Percentiles rank a stretch among this genome's conserved stretches.
These are phyloP conservation scores for Melanotaenia boesemani DNA, from an alignment of 2,797 vertebrate species.

Conservation along the genomic window DNA sequence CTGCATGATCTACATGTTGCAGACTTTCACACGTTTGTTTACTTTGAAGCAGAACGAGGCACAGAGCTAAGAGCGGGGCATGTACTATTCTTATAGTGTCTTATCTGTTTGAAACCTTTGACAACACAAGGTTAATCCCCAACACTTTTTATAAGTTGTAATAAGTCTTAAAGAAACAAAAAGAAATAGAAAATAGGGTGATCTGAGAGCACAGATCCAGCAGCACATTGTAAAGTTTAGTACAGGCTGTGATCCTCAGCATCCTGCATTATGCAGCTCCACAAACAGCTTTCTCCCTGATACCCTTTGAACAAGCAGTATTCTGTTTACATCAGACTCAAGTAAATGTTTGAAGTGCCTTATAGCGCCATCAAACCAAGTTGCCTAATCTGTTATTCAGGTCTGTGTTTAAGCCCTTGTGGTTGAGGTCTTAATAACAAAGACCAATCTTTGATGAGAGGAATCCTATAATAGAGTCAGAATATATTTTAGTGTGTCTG, in stretches of 20 bases:
- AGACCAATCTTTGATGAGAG: slow-evolving; percentile 59
- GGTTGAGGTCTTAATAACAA: slow-evolving; percentile 53
- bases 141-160: slow-evolving; percentile 19
- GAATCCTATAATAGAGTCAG: slow-evolving; percentile 52
- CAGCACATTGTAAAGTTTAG: no score
- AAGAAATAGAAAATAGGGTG: slow-evolving; percentile 27
- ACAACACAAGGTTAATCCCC: slow-evolving; percentile 15
- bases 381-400: slow-evolving; percentile 45
- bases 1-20: no score
- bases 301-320: slow-evolving; percentile 50
- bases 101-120: slow-evolving; percentile 17
- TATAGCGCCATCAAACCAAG: slow-evolving; percentile 30
- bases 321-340: slow-evolving; percentile 55
- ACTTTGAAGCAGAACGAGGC: slow-evolving; percentile 6
- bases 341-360: slow-evolving; percentile 56
- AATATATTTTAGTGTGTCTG: slow-evolving; percentile 54
- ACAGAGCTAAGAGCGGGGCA: slow-evolving; percentile 3
- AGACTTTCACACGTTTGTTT: not conserved
- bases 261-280: slow-evolving; percentile 51
- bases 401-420: slow-evolving; percentile 26
- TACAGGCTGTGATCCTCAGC: slow-evolving; percentile 38
- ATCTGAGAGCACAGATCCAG: slow-evolving; percentile 21
- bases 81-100: slow-evolving; percentile 9
- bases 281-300: slow-evolving; percentile 27
- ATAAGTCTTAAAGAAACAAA: slow-evolving; percentile 21